These are phyloP conservation scores for Blastobasis adustella DNA, from an alignment of 2,888 invertebrate genomes.

Conservation along the genomic window DNA sequence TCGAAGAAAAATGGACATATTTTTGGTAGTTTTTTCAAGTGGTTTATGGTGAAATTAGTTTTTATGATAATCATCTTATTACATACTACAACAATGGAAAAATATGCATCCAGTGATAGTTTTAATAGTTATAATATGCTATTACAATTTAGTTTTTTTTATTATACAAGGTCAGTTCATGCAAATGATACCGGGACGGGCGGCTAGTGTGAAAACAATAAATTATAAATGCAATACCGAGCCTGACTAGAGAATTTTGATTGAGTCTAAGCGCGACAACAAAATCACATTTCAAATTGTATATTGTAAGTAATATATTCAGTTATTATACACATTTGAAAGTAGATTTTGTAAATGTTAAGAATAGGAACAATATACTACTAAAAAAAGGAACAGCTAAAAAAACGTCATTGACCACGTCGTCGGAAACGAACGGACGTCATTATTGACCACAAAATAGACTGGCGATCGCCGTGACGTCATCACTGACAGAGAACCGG, in stretches of 20 bases:
- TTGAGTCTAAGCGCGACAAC: not conserved
- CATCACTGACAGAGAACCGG: too few species aligned
- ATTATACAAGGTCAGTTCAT: constrained; percentile 41
- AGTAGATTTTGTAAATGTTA: too few species aligned
- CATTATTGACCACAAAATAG: too few species aligned
- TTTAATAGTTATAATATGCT: constrained; percentile 19
- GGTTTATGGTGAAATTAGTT: not conserved
- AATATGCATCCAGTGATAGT: constrained; percentile 58
- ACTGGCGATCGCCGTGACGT: too few species aligned
- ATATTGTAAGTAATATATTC: too few species aligned
- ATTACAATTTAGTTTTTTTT: constrained; percentile 27
- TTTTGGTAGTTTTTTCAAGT: constrained; percentile 1
- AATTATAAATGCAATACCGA: constrained; percentile 67
- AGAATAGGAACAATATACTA: too few species aligned
- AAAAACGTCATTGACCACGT: too few species aligned
- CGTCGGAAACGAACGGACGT: too few species aligned
- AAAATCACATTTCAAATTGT: too few species aligned
- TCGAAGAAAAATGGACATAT: not conserved
- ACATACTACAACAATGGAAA: constrained; percentile 53
- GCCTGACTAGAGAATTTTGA: constrained; percentile 68
- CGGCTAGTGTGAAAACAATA: constrained; percentile 25
- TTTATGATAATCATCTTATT: not conserved
- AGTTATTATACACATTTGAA: too few species aligned
- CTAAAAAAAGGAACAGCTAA: too few species aligned
- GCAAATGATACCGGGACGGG: constrained; percentile 58